Conservation (phyloP, 2,888 invertebrate species). For the Lymantria dispar region DNA sequence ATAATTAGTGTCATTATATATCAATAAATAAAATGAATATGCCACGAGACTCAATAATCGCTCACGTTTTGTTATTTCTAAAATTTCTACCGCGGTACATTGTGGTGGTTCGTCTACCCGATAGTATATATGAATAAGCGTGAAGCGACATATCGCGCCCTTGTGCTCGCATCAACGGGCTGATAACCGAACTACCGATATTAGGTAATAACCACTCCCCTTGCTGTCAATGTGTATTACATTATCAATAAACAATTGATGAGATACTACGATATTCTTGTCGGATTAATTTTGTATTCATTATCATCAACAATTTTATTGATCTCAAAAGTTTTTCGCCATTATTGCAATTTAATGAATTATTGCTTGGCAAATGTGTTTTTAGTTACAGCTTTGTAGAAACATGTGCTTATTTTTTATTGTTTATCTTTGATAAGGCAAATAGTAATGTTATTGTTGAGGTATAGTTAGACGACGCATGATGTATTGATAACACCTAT, state of each 20-base stretch:
- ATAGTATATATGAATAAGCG: conserved; percentile 51
- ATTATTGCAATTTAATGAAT: background rate
- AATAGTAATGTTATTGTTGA: conserved; percentile 46
- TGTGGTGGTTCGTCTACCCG: conserved; percentile 40
- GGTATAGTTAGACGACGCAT: conserved; percentile 40
- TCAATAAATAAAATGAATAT: background rate
- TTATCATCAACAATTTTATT: conserved; percentile 20
- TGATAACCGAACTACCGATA: conserved; percentile 73
- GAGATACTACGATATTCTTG: conserved; percentile 38
- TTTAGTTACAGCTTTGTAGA: conserved; percentile 7
- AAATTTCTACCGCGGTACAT: conserved; percentile 66
- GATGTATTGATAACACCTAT: conserved; percentile 60
- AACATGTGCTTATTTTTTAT: conserved; percentile 6
- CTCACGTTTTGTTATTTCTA: conserved; percentile 75
- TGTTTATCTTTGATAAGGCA: conserved; percentile 38
- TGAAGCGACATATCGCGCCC: conserved; percentile 63
- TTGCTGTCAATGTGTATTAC: conserved; percentile 59
- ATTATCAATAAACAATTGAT: conserved; percentile 62
- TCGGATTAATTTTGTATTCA: conserved; percentile 32
- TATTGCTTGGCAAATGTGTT: background rate
- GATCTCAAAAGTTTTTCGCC: background rate
- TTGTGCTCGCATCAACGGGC: conserved; percentile 68
- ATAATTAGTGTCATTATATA: conserved; percentile 15
- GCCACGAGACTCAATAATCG: conserved; percentile 15
- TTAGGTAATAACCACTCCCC: conserved; percentile 75